These are phyloP conservation scores for Proisotoma minuta DNA, from an alignment of 2,888 invertebrate species.

Conservation along the genomic window DNA sequence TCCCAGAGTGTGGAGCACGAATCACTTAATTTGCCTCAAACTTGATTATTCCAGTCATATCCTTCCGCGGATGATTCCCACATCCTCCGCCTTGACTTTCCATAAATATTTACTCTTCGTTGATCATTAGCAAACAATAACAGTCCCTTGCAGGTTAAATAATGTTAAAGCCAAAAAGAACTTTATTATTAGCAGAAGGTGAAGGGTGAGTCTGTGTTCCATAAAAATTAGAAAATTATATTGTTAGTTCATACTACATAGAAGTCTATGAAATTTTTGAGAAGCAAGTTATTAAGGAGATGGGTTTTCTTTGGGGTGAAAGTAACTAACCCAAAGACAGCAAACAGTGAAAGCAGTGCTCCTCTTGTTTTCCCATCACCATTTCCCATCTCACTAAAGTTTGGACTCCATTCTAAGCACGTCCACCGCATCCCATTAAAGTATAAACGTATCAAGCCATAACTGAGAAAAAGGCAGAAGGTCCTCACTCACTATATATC, in stretches of 20 bases:
- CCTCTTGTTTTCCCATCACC: background rate
- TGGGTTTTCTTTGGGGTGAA: too few relatives aligned
- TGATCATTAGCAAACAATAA: conserved; percentile 14
- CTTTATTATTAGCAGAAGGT: too few relatives aligned
- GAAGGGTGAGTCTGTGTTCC: too few relatives aligned
- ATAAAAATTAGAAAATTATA: too few relatives aligned
- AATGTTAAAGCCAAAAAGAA: too few relatives aligned
- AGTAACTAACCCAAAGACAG: too few relatives aligned
- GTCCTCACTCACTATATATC: background rate
- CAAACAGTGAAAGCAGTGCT: too few relatives aligned
- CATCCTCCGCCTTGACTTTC: conserved; percentile 4
- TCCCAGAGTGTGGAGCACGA: background rate
- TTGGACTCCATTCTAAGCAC: background rate
- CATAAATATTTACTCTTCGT: conserved; percentile 14
- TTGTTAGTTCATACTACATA: too few relatives aligned
- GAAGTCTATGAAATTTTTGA: too few relatives aligned
- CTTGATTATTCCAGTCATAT: background rate
- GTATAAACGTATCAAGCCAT: background rate
- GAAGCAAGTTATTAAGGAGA: too few relatives aligned
- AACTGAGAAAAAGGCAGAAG: conserved; percentile 5
- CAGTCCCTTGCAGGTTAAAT: too few relatives aligned
- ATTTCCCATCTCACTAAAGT: too few relatives aligned
- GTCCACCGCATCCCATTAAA: conserved; percentile 14
- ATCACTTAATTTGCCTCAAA: background rate
- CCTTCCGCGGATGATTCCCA: conserved; percentile 1